A percentile compares a stretch with the other conserved stretches of the same genome.
Evolutionary conservation across 2,888 invertebrate genomes (phyloP).

Genomic region (Dascillus cervinus): DNA sequence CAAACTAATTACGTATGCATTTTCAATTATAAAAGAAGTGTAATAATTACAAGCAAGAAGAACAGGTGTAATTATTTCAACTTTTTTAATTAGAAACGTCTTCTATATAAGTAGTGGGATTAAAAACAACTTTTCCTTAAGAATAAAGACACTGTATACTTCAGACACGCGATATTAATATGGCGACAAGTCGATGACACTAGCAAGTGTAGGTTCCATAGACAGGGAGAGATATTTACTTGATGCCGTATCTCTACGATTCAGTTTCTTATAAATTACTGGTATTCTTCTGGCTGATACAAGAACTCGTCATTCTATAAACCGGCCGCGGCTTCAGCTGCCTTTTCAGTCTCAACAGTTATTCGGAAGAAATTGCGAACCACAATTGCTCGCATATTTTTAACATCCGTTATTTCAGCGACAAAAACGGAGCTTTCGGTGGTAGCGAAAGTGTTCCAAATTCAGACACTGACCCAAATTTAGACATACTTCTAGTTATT

Average conservation of each 20-base stretch:
- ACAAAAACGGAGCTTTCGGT: no score
- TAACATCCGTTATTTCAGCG: no score
- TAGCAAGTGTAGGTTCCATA: slow-evolving; percentile 37
- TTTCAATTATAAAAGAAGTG: neutral
- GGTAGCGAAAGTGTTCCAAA: no score
- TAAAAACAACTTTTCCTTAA: slow-evolving; percentile 34
- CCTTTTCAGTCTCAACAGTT: slow-evolving; percentile 39
- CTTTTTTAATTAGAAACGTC: slow-evolving; percentile 28
- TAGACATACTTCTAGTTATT: no score
- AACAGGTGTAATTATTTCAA: slow-evolving; percentile 24
- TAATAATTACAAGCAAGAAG: neutral
- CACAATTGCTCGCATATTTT: no score
- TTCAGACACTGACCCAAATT: no score
- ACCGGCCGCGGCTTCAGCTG: slow-evolving; percentile 32
- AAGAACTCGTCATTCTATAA: slow-evolving; percentile 36
- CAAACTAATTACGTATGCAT: neutral
- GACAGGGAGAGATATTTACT: slow-evolving; percentile 40
- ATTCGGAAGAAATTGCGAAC: slow-evolving; percentile 38
- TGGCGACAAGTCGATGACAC: slow-evolving; percentile 42
- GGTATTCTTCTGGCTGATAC: slow-evolving; percentile 33
- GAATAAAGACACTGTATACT: slow-evolving; percentile 35
- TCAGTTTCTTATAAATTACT: slow-evolving; percentile 40
- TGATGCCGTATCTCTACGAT: slow-evolving; percentile 38
- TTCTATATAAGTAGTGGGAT: slow-evolving; percentile 32
- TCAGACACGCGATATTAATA: slow-evolving; percentile 40